A percentile compares a stretch with the other conserved stretches of the same genome.
These are phyloP conservation scores for Cyprinodon tularosa DNA, from an alignment of 2,113 vertebrate species.

Conservation along the genomic window DNA sequence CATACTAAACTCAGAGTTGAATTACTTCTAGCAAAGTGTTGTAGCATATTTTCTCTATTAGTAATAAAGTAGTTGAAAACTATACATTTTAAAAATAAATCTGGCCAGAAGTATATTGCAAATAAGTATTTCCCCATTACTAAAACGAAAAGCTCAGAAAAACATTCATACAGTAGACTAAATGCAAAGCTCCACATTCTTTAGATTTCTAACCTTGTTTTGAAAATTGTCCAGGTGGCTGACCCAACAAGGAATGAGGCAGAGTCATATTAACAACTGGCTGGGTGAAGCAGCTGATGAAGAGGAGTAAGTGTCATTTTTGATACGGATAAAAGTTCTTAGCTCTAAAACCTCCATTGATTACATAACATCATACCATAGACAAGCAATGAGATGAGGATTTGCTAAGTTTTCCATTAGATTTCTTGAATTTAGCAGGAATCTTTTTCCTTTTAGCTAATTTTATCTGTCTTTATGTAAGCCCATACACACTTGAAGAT, in stretches of 20 bases:
- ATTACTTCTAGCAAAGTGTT: not conserved
- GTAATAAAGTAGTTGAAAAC: not conserved
- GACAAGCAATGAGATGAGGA: not conserved
- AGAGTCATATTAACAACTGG: constrained; percentile 95
- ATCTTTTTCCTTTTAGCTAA: not conserved
- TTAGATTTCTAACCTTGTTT: not conserved
- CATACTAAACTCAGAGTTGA: no score
- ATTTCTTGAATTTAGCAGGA: not conserved
- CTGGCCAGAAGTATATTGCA: no score
- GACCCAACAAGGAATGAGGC: constrained; percentile 92
- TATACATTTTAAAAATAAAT: not conserved
- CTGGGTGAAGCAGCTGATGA: constrained; percentile 88
- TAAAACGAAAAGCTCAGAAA: no score
- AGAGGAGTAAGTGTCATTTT: constrained; percentile 89
- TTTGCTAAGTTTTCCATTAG: not conserved
- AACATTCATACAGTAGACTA: no score
- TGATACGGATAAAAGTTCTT: not conserved
- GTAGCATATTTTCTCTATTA: not conserved
- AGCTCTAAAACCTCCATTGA: not conserved
- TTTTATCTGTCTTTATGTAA: constrained; percentile 6
- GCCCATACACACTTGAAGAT: constrained; percentile 90
- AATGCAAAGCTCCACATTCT: no score
- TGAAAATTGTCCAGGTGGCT: constrained; percentile 86
- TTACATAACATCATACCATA: not conserved
- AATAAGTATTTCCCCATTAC: no score